phyloP scores from a whole-genome alignment of 1,140 invertebrate genomes.

The Stegodyphus mimosarum region DNA sequence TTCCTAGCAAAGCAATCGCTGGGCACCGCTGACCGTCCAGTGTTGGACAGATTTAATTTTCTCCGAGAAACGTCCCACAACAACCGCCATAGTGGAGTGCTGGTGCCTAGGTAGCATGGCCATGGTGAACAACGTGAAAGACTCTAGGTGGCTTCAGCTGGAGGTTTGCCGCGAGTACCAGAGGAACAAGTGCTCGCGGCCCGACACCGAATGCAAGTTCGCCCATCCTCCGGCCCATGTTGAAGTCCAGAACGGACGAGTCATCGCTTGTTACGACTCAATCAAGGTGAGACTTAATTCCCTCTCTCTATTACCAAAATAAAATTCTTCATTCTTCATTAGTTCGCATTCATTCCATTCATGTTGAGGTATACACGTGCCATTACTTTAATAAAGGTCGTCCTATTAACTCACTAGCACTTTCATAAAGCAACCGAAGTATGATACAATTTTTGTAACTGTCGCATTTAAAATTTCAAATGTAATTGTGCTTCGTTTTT shows the following conservation, averaged over 20 bases:
- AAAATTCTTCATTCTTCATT: too few species aligned
- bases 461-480: too few species aligned
- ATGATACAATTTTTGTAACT: too few species aligned
- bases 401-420: too few species aligned
- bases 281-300: conserved; percentile 89
- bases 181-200: conserved; percentile 98
- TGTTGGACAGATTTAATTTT: not conserved
- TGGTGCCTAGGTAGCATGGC: conserved; percentile 75
- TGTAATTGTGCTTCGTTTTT: too few species aligned
- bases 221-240: conserved; percentile 99
- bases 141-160: conserved; percentile 99
- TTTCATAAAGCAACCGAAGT: too few species aligned
- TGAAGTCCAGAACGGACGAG: conserved; percentile 99
- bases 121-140: conserved; percentile 86
- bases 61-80: not conserved
- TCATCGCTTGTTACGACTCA: conserved; percentile 99
- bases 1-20: not conserved
- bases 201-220: conserved; percentile 99
- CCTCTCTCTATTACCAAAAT: not conserved
- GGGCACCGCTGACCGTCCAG: conserved; percentile 6
- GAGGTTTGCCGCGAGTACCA: conserved; percentile 99
- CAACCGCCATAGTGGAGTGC: conserved; percentile 28
- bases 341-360: too few species aligned
- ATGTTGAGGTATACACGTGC: too few species aligned
- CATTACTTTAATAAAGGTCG: too few species aligned